Evolutionary conservation across 2,797 vertebrate genomes (phyloP).

Genomic region (Falco naumanni): DNA sequence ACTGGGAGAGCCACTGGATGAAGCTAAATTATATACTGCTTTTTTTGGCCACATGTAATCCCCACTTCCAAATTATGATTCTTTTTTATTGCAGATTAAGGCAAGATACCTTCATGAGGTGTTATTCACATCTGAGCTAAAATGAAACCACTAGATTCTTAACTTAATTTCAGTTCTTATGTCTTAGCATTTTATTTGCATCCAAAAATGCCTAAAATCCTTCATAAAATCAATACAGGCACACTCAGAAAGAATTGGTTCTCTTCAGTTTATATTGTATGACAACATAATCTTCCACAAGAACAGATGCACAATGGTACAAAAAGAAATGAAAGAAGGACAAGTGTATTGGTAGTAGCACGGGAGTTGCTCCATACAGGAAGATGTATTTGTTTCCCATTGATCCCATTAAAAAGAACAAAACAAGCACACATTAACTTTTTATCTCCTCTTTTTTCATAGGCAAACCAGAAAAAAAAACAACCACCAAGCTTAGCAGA

Average conservation of each 20-base stretch:
- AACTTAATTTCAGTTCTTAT: neutral
- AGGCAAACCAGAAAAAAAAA: neutral
- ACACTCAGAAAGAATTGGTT: neutral
- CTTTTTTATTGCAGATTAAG: neutral
- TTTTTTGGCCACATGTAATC: neutral
- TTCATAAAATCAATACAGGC: neutral
- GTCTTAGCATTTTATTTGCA: neutral
- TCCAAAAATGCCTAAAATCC: neutral
- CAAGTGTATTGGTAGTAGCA: neutral
- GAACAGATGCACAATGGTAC: neutral
- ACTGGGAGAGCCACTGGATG: neutral
- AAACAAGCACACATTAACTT: neutral
- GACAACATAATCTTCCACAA: neutral
- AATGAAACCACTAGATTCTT: neutral
- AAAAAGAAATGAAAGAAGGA: neutral
- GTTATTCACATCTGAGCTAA: neutral
- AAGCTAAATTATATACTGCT: accelerated
- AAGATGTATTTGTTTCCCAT: neutral
- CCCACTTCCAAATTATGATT: neutral
- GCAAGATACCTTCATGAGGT: neutral
- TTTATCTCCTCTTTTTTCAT: neutral
- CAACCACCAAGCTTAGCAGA: neutral
- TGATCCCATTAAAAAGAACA: neutral
- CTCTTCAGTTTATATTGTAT: neutral
- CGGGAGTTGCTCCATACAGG: neutral